These are phyloP conservation scores for Oncorhynchus nerka DNA, from an alignment of 2,113 vertebrate species.

Conservation along the genomic window DNA sequence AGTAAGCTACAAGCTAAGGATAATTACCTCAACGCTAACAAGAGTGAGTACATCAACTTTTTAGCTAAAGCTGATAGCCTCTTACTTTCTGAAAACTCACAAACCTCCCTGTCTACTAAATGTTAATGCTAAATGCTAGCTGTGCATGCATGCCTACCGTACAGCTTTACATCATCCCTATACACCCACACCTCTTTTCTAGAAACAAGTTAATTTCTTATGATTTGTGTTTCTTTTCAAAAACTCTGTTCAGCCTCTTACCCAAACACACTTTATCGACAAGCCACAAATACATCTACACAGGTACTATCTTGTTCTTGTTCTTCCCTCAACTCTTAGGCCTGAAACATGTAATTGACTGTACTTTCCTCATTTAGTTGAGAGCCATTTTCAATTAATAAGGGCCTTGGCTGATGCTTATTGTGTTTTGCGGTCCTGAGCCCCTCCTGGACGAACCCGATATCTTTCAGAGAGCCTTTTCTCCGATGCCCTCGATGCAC, in stretches of 20 bases:
- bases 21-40: too few species aligned
- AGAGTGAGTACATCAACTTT: not conserved
- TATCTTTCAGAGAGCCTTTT: constrained; percentile 59
- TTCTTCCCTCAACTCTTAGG: not conserved
- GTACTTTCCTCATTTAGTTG: constrained; percentile 45
- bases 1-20: too few species aligned
- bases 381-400: constrained; percentile 53
- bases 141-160: not conserved
- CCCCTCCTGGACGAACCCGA: constrained; percentile 64
- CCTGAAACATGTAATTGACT: constrained; percentile 46
- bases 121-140: not conserved
- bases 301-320: constrained; percentile 14
- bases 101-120: not conserved
- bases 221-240: too few species aligned
- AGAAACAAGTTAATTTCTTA: too few species aligned
- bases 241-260: too few species aligned
- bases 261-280: too few species aligned
- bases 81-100: not conserved
- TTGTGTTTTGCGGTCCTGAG: constrained; percentile 54
- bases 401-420: constrained; percentile 28
- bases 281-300: not conserved
- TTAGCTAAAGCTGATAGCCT: not conserved
- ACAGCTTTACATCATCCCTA: too few species aligned
- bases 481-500: constrained; percentile 63
- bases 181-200: too few species aligned